These are phyloP conservation scores for Brachyistius frenatus DNA, from an alignment of 2,113 vertebrate species.

Conservation along the genomic window DNA sequence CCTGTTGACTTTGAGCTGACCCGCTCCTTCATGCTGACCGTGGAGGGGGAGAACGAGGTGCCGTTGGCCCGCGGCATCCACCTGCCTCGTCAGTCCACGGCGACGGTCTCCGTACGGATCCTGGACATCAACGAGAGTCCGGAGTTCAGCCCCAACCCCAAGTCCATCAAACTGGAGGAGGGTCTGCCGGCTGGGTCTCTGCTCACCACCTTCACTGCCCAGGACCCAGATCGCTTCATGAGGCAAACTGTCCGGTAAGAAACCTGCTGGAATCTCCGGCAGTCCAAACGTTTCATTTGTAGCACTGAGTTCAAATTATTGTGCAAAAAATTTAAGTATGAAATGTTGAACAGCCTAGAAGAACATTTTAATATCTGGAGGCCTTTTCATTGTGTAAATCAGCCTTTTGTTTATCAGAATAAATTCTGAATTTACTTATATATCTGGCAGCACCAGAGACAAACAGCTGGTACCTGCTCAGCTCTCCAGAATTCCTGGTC, in stretches of 20 bases:
- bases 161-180: slow-evolving; percentile 92
- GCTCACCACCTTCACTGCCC: slow-evolving; percentile 90
- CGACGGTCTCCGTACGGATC: slow-evolving; percentile 92
- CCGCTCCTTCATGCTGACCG: slow-evolving; percentile 92
- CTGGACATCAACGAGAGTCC: slow-evolving; percentile 97
- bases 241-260: slow-evolving; percentile 89
- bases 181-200: slow-evolving; percentile 88
- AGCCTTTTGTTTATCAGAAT: not conserved
- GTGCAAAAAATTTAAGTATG: no score
- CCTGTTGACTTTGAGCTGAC: slow-evolving; percentile 96
- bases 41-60: slow-evolving; percentile 95
- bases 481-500: no score
- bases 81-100: slow-evolving; percentile 94
- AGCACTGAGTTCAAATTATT: no score
- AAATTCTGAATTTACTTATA: no score
- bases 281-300: not conserved
- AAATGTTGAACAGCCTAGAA: not conserved
- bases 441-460: no score
- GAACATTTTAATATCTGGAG: no score
- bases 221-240: slow-evolving; percentile 94
- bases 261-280: not conserved
- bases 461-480: no score
- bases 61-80: slow-evolving; percentile 94
- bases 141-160: slow-evolving; percentile 93
- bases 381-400: slow-evolving; percentile 2